Evolutionary conservation across 2,797 vertebrate species (phyloP).

Genomic region (Hydrophis major): DNA sequence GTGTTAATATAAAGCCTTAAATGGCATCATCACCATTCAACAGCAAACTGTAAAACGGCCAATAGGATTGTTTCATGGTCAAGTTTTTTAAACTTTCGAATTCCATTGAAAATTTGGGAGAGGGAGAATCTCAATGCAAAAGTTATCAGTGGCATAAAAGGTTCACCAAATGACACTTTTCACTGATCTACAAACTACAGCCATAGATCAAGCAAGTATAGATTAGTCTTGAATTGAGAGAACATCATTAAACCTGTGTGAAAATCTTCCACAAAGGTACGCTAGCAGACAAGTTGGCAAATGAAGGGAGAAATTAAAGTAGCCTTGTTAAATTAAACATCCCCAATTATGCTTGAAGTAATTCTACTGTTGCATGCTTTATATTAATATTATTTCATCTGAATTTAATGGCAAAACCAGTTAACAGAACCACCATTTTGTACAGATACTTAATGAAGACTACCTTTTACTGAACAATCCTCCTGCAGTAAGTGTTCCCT

Average conservation of each 20-base stretch:
- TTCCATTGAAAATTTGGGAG: not conserved
- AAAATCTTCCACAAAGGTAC: not conserved
- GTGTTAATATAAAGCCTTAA: not conserved
- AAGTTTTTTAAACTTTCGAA: not conserved
- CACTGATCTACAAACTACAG: not conserved
- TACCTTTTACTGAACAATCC: not conserved
- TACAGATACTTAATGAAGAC: not conserved
- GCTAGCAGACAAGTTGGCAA: not conserved
- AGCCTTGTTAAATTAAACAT: not conserved
- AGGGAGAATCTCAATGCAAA: not conserved
- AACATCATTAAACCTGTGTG: not conserved
- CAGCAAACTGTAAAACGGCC: not conserved
- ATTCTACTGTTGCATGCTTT: not conserved
- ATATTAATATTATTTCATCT: not conserved
- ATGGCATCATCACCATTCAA: not conserved
- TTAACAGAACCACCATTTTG: not conserved
- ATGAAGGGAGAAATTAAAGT: not conserved
- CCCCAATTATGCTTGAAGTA: not conserved
- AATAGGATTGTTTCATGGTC: not conserved
- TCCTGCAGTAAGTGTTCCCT: not conserved
- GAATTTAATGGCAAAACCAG: not conserved
- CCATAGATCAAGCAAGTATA: not conserved
- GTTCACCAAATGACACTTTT: not conserved
- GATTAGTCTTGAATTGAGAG: not conserved
- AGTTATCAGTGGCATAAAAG: not conserved